phyloP scores from a whole-genome alignment of 2,797 vertebrate genomes.

The Chaunax sp. region DNA sequence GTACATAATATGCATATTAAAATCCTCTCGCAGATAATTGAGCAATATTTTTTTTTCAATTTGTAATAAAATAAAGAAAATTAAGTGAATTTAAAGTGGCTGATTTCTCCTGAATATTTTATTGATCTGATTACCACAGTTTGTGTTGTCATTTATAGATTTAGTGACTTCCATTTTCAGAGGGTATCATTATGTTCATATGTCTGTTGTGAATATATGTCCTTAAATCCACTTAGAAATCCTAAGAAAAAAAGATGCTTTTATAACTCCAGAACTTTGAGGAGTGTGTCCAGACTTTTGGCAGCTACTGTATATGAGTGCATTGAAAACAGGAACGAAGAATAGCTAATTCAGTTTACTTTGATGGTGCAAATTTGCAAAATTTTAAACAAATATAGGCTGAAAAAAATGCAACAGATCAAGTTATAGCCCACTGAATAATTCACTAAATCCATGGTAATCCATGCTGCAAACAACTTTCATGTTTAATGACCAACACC shows the following conservation, averaged over 20 bases:
- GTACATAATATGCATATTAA: conserved; percentile 86
- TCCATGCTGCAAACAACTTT: neutral
- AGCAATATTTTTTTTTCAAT: conserved; percentile 74
- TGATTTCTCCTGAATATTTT: neutral
- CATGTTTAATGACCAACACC: conserved; percentile 43
- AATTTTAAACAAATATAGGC: no score
- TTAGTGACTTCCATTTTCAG: neutral
- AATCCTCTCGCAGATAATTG: conserved; percentile 70
- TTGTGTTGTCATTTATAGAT: neutral
- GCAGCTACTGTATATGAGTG: no score
- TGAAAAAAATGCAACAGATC: neutral
- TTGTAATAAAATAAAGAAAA: conserved; percentile 86
- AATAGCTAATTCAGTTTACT: neutral
- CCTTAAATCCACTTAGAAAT: neutral
- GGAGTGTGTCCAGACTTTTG: no score
- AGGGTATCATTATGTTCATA: neutral
- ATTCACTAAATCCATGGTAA: no score
- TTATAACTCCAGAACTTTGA: neutral
- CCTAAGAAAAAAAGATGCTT: neutral
- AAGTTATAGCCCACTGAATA: no score
- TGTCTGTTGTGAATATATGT: neutral
- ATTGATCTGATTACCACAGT: no score
- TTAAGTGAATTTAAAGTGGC: conserved; percentile 27
- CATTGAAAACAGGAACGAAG: neutral
- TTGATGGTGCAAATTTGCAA: neutral